Conservation (phyloP, 2,888 invertebrate species). For the Drosophila pegasa region DNA sequence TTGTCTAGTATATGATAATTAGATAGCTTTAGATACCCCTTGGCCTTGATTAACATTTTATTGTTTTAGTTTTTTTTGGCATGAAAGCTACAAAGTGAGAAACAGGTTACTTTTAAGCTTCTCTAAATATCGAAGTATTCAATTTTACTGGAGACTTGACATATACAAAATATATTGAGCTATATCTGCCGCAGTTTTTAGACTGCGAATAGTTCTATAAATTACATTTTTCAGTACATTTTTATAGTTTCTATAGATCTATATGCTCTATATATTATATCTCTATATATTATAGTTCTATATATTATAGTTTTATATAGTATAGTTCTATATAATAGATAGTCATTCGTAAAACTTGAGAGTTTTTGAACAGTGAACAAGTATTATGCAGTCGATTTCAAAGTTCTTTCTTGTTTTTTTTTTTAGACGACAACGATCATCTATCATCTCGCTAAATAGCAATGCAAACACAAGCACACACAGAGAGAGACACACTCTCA, state of each 20-base stretch:
- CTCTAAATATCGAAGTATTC: background rate
- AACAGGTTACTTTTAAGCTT: too few relatives aligned
- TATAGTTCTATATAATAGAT: background rate
- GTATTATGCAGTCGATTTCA: background rate
- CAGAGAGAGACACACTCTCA: background rate
- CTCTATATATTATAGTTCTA: too few relatives aligned
- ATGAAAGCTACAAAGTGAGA: too few relatives aligned
- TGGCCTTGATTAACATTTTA: too few relatives aligned
- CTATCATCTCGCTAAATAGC: conserved; percentile 13
- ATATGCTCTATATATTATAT: too few relatives aligned
- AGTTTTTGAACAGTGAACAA: background rate
- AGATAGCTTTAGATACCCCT: too few relatives aligned
- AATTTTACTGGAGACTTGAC: background rate
- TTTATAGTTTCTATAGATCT: too few relatives aligned
- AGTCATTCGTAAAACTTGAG: background rate
- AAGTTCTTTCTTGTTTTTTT: background rate
- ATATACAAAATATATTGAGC: background rate
- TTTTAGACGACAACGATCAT: conserved; percentile 10
- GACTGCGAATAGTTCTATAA: background rate
- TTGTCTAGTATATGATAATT: too few relatives aligned
- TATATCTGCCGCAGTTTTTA: background rate
- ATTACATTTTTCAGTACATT: too few relatives aligned
- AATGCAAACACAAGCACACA: conserved; percentile 1
- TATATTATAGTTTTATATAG: too few relatives aligned
- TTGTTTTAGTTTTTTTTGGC: too few relatives aligned